Conservation (phyloP, 2,797 vertebrate species). For the Brachymystax lenok region DNA sequence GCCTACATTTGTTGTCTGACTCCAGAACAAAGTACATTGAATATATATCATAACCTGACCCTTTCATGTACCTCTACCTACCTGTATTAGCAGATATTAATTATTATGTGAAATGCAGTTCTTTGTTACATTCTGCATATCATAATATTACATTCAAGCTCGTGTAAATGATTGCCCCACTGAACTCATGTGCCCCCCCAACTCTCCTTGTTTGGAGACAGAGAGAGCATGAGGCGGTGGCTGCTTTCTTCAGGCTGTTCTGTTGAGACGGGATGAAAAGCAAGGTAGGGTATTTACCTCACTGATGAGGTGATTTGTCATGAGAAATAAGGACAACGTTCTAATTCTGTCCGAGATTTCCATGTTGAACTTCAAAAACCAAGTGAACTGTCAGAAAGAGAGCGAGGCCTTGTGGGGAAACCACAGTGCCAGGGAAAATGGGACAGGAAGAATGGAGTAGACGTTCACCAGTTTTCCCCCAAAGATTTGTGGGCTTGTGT, state of each 20-base stretch:
- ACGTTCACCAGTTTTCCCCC: conserved; percentile 20
- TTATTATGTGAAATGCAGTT: too few relatives aligned
- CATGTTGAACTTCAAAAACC: conserved; percentile 33
- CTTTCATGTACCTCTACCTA: not conserved
- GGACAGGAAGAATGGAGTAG: conserved; percentile 23
- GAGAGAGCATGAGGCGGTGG: not conserved
- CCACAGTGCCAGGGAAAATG: not conserved
- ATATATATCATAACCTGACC: not conserved
- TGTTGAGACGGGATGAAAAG: conserved; percentile 2
- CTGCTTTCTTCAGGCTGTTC: not conserved
- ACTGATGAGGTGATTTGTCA: conserved; percentile 36
- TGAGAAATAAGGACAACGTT: conserved; percentile 30
- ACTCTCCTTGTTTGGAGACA: not conserved
- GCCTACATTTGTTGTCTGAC: too few relatives aligned
- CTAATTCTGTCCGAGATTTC: conserved; percentile 39
- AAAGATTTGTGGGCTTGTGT: not conserved
- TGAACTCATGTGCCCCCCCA: not conserved
- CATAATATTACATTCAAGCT: too few relatives aligned
- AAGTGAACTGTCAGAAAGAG: conserved; percentile 22
- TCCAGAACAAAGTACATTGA: not conserved
- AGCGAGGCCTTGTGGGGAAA: conserved; percentile 1
- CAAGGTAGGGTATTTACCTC: conserved; percentile 23
- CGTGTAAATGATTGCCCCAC: too few relatives aligned
- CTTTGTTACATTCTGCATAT: too few relatives aligned
- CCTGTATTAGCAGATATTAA: not conserved